Percentiles rank a stretch among this genome's conserved stretches.
Conservation (phyloP, 2,888 invertebrate species). For the Nemotelus nigrinus region DNA sequence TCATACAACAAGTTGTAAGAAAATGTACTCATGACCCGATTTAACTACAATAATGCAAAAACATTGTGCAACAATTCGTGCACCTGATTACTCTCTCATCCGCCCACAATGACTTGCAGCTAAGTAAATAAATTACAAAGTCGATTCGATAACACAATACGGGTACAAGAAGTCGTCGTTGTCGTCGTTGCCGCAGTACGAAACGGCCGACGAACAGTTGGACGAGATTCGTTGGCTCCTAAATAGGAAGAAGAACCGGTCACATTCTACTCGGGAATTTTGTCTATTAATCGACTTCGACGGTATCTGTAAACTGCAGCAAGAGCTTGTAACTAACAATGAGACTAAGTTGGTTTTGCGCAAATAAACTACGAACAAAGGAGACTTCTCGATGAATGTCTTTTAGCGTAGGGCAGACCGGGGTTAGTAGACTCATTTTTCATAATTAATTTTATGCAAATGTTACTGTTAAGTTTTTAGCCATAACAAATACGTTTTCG, state of each 20-base stretch:
- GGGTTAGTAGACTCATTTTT: too few species aligned
- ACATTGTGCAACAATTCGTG: slow-evolving; percentile 23
- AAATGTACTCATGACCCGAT: background rate
- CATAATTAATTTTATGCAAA: too few species aligned
- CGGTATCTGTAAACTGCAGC: background rate
- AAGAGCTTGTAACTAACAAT: background rate
- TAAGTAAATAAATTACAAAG: slow-evolving; percentile 5
- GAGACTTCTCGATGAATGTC: too few species aligned
- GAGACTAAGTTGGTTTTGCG: too few species aligned
- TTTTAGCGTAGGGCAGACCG: too few species aligned
- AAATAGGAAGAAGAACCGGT: slow-evolving; percentile 25
- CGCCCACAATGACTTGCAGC: slow-evolving; percentile 1
- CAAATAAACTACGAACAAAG: too few species aligned
- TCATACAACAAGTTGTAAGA: background rate
- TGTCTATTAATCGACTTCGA: background rate
- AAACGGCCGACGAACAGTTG: background rate
- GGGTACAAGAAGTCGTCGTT: too few species aligned
- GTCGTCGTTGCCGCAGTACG: too few species aligned
- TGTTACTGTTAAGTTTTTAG: too few species aligned
- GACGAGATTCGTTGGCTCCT: background rate
- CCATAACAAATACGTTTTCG: too few species aligned
- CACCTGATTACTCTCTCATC: slow-evolving; percentile 24
- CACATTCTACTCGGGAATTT: slow-evolving; percentile 8
- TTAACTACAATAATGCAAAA: background rate
- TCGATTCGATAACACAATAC: background rate